Percentiles rank a stretch among this genome's conserved stretches.
phyloP scores from a whole-genome alignment of 2,113 vertebrate species.

The Ancistrus triradiatus region DNA sequence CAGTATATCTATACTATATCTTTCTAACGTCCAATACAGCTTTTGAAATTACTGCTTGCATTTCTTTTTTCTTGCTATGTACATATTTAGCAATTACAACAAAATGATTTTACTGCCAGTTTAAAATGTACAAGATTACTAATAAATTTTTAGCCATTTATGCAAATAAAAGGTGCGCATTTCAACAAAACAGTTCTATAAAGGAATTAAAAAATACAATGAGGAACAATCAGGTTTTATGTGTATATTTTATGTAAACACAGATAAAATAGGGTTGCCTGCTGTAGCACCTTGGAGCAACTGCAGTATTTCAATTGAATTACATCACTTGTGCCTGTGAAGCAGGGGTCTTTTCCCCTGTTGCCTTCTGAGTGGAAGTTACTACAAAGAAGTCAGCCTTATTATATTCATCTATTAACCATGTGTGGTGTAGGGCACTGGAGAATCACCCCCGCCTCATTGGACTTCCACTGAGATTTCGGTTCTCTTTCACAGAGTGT shows the following conservation, averaged over 20 bases:
- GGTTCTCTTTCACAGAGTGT: conserved; percentile 7
- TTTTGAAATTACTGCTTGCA: conserved; percentile 20
- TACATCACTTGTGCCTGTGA: conserved; percentile 49
- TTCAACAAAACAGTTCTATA: no score
- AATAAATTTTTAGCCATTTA: background rate
- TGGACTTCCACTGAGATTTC: conserved; percentile 20
- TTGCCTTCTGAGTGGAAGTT: conserved; percentile 53
- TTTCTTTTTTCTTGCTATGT: conserved; percentile 35
- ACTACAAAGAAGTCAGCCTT: conserved; percentile 37
- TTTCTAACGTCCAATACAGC: conserved; percentile 38
- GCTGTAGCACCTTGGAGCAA: conserved; percentile 17
- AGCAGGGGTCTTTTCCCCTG: conserved; percentile 60
- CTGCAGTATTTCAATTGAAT: conserved; percentile 38
- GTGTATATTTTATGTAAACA: background rate
- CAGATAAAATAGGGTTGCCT: conserved; percentile 19
- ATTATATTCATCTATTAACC: conserved; percentile 40
- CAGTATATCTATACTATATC: conserved; percentile 40
- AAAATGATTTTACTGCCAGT: background rate
- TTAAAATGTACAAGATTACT: conserved; percentile 3
- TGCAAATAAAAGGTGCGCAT: no score
- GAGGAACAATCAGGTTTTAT: background rate
- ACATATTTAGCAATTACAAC: conserved; percentile 55
- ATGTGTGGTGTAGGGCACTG: conserved; percentile 27
- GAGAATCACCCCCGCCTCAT: conserved; percentile 25
- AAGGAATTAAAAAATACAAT: no score